phyloP scores from a whole-genome alignment of 2,113 vertebrate genomes.

The Brachirus orientalis region DNA sequence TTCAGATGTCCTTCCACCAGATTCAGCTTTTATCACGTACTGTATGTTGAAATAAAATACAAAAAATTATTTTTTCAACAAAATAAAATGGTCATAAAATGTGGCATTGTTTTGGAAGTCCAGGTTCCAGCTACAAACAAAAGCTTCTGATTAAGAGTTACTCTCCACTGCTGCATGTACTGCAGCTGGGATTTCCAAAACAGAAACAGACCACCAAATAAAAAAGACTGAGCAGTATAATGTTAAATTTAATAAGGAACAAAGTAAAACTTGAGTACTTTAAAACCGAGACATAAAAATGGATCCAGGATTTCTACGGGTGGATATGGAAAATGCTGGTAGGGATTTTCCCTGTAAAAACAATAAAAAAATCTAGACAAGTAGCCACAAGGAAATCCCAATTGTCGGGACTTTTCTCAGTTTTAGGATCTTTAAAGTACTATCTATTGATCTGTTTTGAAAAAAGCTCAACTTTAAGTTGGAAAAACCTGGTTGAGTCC shows the following conservation, averaged over 20 bases:
- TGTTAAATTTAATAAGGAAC: slow-evolving; percentile 12
- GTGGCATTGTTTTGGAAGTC: background rate
- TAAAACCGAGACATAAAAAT: slow-evolving; percentile 10
- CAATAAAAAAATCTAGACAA: background rate
- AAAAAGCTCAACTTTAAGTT: background rate
- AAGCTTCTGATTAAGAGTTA: background rate
- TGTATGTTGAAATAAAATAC: too few species aligned
- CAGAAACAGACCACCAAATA: slow-evolving; percentile 28
- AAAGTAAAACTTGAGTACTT: slow-evolving; percentile 21
- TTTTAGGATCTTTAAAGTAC: too few species aligned
- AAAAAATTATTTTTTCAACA: too few species aligned
- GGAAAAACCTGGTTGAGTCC: too few species aligned
- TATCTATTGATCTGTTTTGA: background rate
- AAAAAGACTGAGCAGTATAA: slow-evolving; percentile 9
- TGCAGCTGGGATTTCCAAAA: slow-evolving; percentile 19
- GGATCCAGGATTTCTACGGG: background rate
- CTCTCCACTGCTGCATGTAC: background rate
- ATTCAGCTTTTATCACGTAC: too few species aligned
- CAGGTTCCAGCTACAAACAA: slow-evolving; percentile 5
- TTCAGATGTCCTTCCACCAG: too few species aligned
- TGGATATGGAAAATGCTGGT: background rate
- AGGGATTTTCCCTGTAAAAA: background rate
- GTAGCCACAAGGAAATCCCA: background rate
- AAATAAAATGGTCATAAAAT: background rate
- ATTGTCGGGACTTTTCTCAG: background rate